These are phyloP conservation scores for Nansenia antarctica DNA, from an alignment of 2,113 vertebrate genomes.

Conservation along the genomic window DNA sequence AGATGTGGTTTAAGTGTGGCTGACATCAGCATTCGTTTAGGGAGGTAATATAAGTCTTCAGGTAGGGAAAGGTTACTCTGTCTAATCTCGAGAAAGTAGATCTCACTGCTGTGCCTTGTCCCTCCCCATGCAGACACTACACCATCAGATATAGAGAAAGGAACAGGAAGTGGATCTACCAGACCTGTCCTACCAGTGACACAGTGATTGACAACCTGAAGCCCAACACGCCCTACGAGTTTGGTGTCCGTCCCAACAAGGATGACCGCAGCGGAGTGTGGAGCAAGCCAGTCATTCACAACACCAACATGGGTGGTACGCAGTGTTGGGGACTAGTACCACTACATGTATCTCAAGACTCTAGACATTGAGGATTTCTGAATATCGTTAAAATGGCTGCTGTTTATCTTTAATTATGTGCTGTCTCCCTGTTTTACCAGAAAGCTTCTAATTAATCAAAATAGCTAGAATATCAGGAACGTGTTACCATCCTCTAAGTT, in stretches of 20 bases:
- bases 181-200: conserved; percentile 91
- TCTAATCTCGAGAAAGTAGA: too few species aligned
- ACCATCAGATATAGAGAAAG: conserved; percentile 91
- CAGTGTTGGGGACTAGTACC: too few species aligned
- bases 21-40: not conserved
- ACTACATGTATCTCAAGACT: too few species aligned
- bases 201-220: conserved; percentile 91
- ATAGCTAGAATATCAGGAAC: not conserved
- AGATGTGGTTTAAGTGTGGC: not conserved
- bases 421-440: too few species aligned
- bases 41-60: too few species aligned
- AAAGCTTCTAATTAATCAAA: too few species aligned
- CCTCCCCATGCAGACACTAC: conserved; percentile 80
- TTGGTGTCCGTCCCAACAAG: conserved; percentile 86
- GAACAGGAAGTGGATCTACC: conserved; percentile 92
- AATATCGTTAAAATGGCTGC: too few species aligned
- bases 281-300: conserved; percentile 87
- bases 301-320: conserved; percentile 82
- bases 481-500: not conserved
- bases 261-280: conserved; percentile 80
- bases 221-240: conserved; percentile 90
- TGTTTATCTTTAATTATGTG: too few species aligned
- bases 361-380: too few species aligned
- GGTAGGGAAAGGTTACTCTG: too few species aligned
- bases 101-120: not conserved